These are phyloP conservation scores for Perodicticus potto DNA, from an alignment of 2,797 vertebrate genomes.

Conservation along the genomic window DNA sequence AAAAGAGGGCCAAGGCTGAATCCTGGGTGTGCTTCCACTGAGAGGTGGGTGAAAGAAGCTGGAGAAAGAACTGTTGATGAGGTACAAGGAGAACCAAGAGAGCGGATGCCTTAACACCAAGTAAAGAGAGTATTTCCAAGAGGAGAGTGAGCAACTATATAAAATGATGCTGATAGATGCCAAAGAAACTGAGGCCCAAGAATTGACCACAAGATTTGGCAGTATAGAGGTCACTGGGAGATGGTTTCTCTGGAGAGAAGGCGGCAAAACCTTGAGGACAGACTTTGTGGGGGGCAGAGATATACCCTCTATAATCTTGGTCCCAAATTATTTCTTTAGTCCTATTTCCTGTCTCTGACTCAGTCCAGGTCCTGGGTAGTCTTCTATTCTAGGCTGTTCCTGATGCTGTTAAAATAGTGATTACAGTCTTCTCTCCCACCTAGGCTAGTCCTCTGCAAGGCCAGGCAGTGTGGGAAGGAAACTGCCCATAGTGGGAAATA, in stretches of 20 bases:
- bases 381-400: background rate
- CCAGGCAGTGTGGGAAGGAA: background rate
- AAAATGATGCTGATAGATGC: background rate
- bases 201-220: background rate
- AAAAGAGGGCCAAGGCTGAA: background rate
- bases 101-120: background rate
- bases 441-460: background rate
- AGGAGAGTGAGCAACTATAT: background rate
- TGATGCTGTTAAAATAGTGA: background rate
- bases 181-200: background rate
- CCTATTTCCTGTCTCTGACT: background rate
- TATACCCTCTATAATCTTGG: background rate
- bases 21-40: background rate
- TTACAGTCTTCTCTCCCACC: background rate
- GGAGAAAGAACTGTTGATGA: background rate
- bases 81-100: background rate
- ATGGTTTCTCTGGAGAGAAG: background rate
- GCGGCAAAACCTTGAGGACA: background rate
- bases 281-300: background rate
- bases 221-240: background rate
- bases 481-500: background rate
- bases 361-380: background rate
- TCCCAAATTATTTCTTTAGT: constrained; percentile 6
- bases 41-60: background rate
- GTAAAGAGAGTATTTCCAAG: background rate